phyloP scores from a whole-genome alignment of 2,888 invertebrate species.

The Himalopsyche anomala region DNA sequence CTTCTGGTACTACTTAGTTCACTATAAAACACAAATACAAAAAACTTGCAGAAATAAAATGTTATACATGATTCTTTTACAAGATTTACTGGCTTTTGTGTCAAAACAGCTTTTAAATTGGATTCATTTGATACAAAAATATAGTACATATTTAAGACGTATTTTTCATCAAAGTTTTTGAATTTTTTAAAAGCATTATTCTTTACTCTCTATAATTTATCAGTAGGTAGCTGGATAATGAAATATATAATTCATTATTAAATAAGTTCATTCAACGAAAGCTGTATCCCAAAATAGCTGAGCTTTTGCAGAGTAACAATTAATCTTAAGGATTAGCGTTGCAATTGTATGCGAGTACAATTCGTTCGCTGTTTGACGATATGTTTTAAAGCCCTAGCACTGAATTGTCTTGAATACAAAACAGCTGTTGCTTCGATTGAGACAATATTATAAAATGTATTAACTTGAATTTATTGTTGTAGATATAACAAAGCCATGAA shows the following conservation, averaged over 20 bases:
- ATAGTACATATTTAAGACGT: too few relatives aligned
- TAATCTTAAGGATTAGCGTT: slow-evolving; percentile 31
- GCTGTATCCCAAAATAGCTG: background rate
- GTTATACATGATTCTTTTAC: too few relatives aligned
- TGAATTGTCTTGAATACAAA: slow-evolving; percentile 35
- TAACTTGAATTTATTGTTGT: slow-evolving; percentile 30
- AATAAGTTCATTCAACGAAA: slow-evolving; percentile 27
- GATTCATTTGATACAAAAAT: too few relatives aligned
- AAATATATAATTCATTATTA: background rate
- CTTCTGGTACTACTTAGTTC: too few relatives aligned
- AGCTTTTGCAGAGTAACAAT: background rate
- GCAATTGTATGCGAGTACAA: background rate
- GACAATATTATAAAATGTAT: slow-evolving; percentile 47
- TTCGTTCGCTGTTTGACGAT: slow-evolving; percentile 22
- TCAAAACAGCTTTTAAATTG: too few relatives aligned
- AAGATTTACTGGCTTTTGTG: too few relatives aligned
- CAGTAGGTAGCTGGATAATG: too few relatives aligned
- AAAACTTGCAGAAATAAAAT: too few relatives aligned
- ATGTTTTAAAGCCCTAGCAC: background rate
- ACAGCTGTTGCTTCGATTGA: slow-evolving; percentile 24
- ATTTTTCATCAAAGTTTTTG: too few relatives aligned
- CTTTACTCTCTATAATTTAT: too few relatives aligned
- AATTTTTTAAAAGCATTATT: too few relatives aligned
- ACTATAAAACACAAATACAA: too few relatives aligned
- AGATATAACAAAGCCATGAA: slow-evolving; percentile 14